phyloP scores from a whole-genome alignment of 2,888 invertebrate genomes.

The Encarsia formosa region DNA sequence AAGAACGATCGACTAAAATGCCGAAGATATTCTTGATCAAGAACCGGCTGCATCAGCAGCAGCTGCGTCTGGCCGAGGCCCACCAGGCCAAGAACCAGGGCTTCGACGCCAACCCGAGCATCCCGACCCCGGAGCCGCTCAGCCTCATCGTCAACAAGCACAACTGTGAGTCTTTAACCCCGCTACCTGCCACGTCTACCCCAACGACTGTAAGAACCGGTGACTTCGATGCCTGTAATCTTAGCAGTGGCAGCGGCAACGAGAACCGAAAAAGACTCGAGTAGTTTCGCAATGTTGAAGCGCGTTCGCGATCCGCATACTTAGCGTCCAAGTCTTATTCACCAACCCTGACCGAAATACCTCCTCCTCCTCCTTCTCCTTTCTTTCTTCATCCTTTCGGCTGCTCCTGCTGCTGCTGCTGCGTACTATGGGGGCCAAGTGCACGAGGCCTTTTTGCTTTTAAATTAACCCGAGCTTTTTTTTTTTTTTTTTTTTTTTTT shows the following conservation, averaged over 20 bases:
- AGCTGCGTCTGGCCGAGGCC: conserved; percentile 75
- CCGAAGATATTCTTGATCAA: conserved; percentile 92
- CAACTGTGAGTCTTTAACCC: conserved; percentile 51
- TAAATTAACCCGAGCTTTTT: conserved; percentile 8
- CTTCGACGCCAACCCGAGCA: too few relatives aligned
- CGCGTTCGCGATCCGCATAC: too few relatives aligned
- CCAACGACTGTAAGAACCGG: too few relatives aligned
- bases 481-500: neutral
- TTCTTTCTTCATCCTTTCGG: too few relatives aligned
- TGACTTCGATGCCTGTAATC: too few relatives aligned
- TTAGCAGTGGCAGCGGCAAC: neutral
- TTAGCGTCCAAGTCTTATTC: too few relatives aligned
- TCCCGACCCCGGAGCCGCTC: conserved; percentile 52
- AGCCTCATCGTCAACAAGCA: conserved; percentile 54
- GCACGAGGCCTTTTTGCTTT: conserved; percentile 29
- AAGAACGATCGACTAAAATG: conserved; percentile 56
- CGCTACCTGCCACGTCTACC: too few relatives aligned
- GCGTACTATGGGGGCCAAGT: conserved; percentile 45
- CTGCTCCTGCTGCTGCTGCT: conserved; percentile 23
- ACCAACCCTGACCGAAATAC: conserved; percentile 50
- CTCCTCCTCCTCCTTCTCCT: too few relatives aligned
- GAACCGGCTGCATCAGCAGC: conserved; percentile 88
- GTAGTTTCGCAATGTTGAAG: too few relatives aligned
- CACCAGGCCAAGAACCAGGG: conserved; percentile 57
- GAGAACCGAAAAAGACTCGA: too few relatives aligned